A percentile compares a stretch with the other conserved stretches of the same genome.
These are phyloP conservation scores for Helostoma temminkii DNA, from an alignment of 2,797 vertebrate genomes.

Conservation along the genomic window DNA sequence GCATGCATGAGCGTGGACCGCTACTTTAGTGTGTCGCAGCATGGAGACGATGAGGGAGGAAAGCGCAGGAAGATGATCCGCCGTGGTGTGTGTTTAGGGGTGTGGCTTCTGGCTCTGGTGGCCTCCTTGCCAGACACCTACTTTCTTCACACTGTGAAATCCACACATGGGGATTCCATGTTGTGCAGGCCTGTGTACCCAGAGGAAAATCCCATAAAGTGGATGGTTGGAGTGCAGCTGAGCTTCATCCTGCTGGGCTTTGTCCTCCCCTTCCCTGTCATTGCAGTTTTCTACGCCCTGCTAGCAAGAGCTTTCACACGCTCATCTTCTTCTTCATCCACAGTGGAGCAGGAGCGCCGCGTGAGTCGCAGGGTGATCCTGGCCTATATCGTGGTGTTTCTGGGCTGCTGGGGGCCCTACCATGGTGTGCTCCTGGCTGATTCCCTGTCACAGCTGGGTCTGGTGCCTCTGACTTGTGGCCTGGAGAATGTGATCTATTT, in stretches of 20 bases:
- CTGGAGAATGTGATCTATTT: constrained; percentile 91
- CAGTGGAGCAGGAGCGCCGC: constrained; percentile 88
- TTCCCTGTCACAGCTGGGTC: constrained; percentile 88
- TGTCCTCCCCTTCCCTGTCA: constrained; percentile 91
- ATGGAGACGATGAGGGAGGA: constrained; percentile 65
- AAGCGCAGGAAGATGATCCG: constrained; percentile 84
- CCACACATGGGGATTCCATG: constrained; percentile 84
- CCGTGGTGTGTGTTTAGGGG: constrained; percentile 85
- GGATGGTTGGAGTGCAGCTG: constrained; percentile 94
- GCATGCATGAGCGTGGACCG: constrained; percentile 97
- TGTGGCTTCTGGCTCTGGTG: constrained; percentile 92
- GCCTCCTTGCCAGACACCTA: constrained; percentile 93
- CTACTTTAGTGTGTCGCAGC: constrained; percentile 86
- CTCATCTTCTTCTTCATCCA: constrained; percentile 77
- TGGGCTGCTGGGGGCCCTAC: constrained; percentile 96
- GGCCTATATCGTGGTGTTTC: constrained; percentile 94
- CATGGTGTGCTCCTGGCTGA: constrained; percentile 90
- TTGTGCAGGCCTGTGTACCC: constrained; percentile 92
- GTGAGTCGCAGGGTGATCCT: constrained; percentile 92
- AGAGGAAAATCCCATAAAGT: constrained; percentile 89
- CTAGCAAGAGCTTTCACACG: constrained; percentile 85
- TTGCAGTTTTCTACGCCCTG: constrained; percentile 91
- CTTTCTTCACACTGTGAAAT: constrained; percentile 89
- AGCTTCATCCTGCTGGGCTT: constrained; percentile 93
- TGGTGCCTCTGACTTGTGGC: constrained; percentile 89